phyloP scores from a whole-genome alignment of 2,888 invertebrate genomes.

The Charanyca ferruginea region DNA sequence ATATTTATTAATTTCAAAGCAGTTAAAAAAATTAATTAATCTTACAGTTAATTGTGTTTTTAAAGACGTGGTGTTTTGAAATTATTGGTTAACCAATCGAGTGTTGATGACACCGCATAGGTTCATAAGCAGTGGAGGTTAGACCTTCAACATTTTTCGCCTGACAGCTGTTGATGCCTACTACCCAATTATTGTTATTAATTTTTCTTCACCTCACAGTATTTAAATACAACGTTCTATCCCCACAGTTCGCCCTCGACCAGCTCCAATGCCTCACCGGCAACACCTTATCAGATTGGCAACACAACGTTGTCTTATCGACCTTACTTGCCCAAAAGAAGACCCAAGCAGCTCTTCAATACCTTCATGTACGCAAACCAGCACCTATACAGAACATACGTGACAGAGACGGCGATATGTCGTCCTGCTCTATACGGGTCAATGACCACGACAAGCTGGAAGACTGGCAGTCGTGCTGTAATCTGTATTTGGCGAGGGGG shows the following conservation, averaged over 20 bases:
- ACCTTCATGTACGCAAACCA: slow-evolving; percentile 92
- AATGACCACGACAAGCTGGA: slow-evolving; percentile 83
- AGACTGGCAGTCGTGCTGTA: slow-evolving; percentile 90
- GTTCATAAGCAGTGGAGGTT: no score
- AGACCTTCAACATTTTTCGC: no score
- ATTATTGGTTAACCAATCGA: no score
- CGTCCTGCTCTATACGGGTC: slow-evolving; percentile 60
- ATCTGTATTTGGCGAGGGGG: slow-evolving; percentile 92
- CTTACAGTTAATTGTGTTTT: no score
- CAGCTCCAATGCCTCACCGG: slow-evolving; percentile 92
- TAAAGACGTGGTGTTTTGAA: no score
- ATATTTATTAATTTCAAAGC: no score
- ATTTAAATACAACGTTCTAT: neutral
- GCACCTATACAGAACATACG: slow-evolving; percentile 86
- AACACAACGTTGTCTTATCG: slow-evolving; percentile 93
- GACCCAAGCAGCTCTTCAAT: slow-evolving; percentile 93
- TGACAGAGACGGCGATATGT: slow-evolving; percentile 61
- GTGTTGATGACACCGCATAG: no score
- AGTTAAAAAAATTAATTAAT: no score
- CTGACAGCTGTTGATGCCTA: no score
- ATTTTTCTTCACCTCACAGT: no score
- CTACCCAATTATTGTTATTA: no score
- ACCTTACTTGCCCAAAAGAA: slow-evolving; percentile 93
- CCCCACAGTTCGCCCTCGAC: slow-evolving; percentile 91
- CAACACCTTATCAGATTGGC: slow-evolving; percentile 92